Conservation (phyloP, 2,113 vertebrate species). For the Lophotis ruficrista region DNA sequence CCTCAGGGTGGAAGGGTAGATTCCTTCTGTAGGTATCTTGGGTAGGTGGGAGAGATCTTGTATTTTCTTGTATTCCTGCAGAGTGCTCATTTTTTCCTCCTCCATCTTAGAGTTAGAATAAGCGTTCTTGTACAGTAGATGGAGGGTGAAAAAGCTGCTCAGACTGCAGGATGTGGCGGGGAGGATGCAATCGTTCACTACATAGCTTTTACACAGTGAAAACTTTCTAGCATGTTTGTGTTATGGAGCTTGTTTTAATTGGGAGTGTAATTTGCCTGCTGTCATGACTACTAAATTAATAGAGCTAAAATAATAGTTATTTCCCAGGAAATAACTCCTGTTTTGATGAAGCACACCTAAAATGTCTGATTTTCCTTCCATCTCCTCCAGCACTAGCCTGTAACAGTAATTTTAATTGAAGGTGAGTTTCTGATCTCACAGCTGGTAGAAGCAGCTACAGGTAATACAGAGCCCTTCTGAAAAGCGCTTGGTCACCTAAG, state of each 20-base stretch:
- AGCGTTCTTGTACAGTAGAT: neutral
- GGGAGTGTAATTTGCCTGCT: neutral
- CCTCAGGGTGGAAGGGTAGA: neutral
- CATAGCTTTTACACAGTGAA: neutral
- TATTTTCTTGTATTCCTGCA: neutral
- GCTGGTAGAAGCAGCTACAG: neutral
- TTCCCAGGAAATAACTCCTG: neutral
- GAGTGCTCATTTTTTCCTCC: neutral
- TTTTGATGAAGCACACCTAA: neutral
- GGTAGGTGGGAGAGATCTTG: neutral
- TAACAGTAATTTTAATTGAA: neutral
- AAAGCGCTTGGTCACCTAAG: neutral
- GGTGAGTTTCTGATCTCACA: neutral
- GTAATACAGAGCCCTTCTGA: neutral
- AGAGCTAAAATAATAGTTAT: neutral
- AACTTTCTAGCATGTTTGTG: neutral
- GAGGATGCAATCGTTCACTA: neutral
- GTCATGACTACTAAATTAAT: neutral
- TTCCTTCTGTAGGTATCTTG: neutral
- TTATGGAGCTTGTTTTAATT: neutral
- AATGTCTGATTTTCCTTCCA: neutral
- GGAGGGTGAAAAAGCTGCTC: neutral
- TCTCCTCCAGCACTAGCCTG: neutral
- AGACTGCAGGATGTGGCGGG: neutral
- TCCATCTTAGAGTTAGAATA: neutral